A percentile compares a stretch with the other conserved stretches of the same genome.
Conservation (phyloP, 2,888 invertebrate genomes). For the Petrolisthes manimaculis region DNA sequence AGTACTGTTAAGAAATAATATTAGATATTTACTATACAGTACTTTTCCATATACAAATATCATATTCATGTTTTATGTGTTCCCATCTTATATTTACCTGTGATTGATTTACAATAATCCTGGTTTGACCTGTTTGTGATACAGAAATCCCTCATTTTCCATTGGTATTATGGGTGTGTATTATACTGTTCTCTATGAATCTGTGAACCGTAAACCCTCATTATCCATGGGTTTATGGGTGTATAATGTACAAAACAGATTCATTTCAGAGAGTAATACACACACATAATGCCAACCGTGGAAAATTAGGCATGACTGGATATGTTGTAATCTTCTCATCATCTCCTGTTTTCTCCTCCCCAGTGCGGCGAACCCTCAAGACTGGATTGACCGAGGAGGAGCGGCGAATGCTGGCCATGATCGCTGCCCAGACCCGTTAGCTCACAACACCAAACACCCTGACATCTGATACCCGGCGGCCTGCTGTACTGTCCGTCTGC, state of each 20-base stretch:
- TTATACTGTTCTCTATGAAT: too few relatives aligned
- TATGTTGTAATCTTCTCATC: background rate
- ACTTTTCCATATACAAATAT: too few relatives aligned
- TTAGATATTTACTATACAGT: too few relatives aligned
- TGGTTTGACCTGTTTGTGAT: background rate
- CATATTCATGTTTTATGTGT: too few relatives aligned
- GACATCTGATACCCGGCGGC: background rate
- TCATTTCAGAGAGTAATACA: too few relatives aligned
- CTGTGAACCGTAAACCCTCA: too few relatives aligned
- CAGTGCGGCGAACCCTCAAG: slow-evolving; percentile 85
- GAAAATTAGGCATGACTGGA: background rate
- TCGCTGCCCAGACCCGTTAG: slow-evolving; percentile 67
- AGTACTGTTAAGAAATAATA: too few relatives aligned
- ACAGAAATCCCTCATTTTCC: background rate
- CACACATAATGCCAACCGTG: background rate
- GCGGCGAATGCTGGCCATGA: slow-evolving; percentile 80
- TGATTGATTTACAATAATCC: background rate
- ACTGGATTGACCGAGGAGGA: slow-evolving; percentile 86
- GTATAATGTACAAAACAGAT: background rate
- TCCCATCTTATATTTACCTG: background rate
- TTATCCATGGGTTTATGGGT: background rate
- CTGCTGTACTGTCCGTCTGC: background rate
- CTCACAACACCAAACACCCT: background rate
- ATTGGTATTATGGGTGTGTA: too few relatives aligned
- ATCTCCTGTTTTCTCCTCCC: background rate